Percentiles rank a stretch among this genome's conserved stretches.
phyloP scores from a whole-genome alignment of 2,113 vertebrate species.

The Petrocephalus zakoni region DNA sequence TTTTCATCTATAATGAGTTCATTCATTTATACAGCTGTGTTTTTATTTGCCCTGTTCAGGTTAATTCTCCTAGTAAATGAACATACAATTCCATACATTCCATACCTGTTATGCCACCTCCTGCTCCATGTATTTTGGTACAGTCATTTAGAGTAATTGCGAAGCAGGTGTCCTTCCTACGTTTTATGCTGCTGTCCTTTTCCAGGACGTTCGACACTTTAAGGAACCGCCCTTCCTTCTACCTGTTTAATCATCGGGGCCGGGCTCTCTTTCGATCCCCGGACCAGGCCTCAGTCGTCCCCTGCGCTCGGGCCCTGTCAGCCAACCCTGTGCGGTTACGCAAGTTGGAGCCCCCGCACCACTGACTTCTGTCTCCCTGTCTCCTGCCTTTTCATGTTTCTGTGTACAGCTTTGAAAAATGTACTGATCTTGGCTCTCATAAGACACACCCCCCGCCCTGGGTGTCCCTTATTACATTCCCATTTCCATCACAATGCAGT shows the following conservation, averaged over 20 bases:
- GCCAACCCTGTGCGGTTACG: slow-evolving; percentile 83
- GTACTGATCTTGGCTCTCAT: neutral
- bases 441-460: slow-evolving; percentile 19
- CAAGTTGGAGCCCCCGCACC: slow-evolving; percentile 81
- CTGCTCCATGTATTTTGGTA: neutral
- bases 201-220: slow-evolving; percentile 91
- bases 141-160: neutral
- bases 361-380: slow-evolving; percentile 62
- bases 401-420: neutral
- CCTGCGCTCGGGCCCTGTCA: slow-evolving; percentile 73
- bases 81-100: neutral
- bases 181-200: neutral
- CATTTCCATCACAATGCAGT: slow-evolving; percentile 51
- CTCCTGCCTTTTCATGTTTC: neutral
- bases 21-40: neutral
- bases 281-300: slow-evolving; percentile 70
- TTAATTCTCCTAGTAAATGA: neutral
- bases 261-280: slow-evolving; percentile 79
- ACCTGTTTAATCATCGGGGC: slow-evolving; percentile 95
- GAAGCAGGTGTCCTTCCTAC: neutral
- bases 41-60: neutral
- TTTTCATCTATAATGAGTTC: neutral
- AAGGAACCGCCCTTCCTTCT: slow-evolving; percentile 97
- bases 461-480: slow-evolving; percentile 50
- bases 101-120: neutral